These are phyloP conservation scores for Paramormyrops hopkinsi DNA, from an alignment of 2,797 vertebrate species.

Conservation along the genomic window DNA sequence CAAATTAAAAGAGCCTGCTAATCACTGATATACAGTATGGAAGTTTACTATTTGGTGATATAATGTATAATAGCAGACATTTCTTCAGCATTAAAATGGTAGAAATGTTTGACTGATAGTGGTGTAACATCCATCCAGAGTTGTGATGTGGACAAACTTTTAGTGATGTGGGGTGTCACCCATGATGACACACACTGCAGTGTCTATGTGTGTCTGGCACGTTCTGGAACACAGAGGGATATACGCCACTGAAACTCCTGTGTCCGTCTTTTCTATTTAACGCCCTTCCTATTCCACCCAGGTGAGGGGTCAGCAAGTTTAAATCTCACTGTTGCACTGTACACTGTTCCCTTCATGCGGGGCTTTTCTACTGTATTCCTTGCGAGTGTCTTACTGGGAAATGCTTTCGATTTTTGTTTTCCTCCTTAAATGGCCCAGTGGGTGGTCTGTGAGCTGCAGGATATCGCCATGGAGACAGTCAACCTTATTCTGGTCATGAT, in stretches of 20 bases:
- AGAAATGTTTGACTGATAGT: background rate
- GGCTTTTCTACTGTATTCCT: background rate
- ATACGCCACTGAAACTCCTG: background rate
- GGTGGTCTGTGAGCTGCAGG: background rate
- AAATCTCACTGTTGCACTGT: background rate
- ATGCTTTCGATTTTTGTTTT: background rate
- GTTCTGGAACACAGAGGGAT: background rate
- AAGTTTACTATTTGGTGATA: background rate
- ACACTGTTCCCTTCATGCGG: background rate
- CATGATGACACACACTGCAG: background rate
- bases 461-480: background rate
- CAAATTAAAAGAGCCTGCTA: background rate
- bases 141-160: background rate
- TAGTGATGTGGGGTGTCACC: background rate
- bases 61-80: background rate
- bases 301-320: background rate
- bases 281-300: background rate
- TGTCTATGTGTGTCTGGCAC: background rate
- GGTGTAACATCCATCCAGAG: background rate
- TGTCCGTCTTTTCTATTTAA: background rate
- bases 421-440: background rate
- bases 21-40: background rate
- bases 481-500: background rate
- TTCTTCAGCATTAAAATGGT: background rate
- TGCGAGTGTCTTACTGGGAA: background rate